Conservation (phyloP, 2,888 invertebrate species). For the Thelaira solivaga region DNA sequence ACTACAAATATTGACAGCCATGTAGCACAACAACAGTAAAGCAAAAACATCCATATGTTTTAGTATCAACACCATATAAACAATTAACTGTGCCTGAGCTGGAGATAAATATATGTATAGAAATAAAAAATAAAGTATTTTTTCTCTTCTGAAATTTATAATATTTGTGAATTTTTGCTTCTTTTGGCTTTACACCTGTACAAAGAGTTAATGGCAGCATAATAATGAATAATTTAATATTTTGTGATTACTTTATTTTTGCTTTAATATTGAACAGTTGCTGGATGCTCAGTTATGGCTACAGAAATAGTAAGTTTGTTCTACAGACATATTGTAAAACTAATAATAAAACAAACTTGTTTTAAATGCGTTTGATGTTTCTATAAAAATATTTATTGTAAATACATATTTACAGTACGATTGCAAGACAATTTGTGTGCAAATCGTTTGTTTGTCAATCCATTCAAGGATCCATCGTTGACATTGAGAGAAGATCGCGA, state of each 20-base stretch:
- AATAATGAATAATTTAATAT: slow-evolving; percentile 39
- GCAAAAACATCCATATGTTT: no score
- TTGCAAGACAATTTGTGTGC: slow-evolving; percentile 73
- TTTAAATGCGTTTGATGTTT: background rate
- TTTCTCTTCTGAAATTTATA: slow-evolving; percentile 47
- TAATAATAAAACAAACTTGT: background rate
- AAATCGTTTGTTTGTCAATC: slow-evolving; percentile 69
- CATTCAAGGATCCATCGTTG: slow-evolving; percentile 71
- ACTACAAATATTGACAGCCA: no score
- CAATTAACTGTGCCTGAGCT: no score
- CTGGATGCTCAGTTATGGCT: slow-evolving; percentile 60
- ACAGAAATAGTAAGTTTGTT: slow-evolving; percentile 67
- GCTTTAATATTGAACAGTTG: slow-evolving; percentile 48
- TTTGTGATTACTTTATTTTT: slow-evolving; percentile 31
- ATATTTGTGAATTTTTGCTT: slow-evolving; percentile 34
- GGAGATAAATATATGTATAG: no score
- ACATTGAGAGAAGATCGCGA: slow-evolving; percentile 71
- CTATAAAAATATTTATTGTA: background rate
- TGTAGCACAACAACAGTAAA: no score
- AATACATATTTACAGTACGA: slow-evolving; percentile 67
- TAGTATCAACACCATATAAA: no score
- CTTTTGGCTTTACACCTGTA: slow-evolving; percentile 34
- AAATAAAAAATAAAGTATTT: slow-evolving; percentile 14
- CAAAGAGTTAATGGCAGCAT: slow-evolving; percentile 38
- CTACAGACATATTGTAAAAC: background rate